These are phyloP conservation scores for Aphidoletes aphidimyza DNA, from an alignment of 2,888 invertebrate genomes.

Conservation along the genomic window DNA sequence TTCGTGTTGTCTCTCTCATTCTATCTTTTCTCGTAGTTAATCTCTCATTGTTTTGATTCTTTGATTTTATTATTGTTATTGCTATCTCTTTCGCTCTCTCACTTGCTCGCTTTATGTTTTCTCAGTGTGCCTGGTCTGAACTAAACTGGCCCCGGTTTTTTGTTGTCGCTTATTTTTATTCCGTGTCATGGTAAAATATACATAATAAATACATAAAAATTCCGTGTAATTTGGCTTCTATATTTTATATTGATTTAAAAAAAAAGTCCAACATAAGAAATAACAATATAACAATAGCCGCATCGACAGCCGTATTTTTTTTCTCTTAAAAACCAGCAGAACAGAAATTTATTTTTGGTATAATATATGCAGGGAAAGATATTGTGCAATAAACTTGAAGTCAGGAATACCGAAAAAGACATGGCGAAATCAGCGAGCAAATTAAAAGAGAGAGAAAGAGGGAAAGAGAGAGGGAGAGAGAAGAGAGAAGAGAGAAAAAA, in stretches of 20 bases:
- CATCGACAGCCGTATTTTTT: constrained; percentile 25
- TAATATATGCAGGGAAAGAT: constrained; percentile 51
- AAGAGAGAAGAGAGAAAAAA: not conserved
- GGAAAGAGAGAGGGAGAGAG: not conserved
- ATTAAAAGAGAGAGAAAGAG: constrained; percentile 23
- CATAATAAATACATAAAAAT: constrained; percentile 52
- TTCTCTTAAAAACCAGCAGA: not conserved
- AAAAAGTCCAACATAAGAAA: constrained; percentile 39
- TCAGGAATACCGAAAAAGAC: constrained; percentile 27
- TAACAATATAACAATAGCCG: constrained; percentile 51
- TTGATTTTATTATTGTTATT: too few relatives aligned
- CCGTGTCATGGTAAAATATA: constrained; percentile 37
- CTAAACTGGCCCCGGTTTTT: not conserved
- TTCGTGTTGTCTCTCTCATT: too few relatives aligned
- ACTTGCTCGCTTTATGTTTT: not conserved
- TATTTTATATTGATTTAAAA: constrained; percentile 50
- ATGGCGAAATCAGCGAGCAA: constrained; percentile 44
- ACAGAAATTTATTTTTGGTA: not conserved
- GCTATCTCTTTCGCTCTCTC: not conserved
- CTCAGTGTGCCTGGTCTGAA: not conserved
- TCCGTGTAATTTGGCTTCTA: constrained; percentile 53
- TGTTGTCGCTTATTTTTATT: not conserved
- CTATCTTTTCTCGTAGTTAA: not conserved
- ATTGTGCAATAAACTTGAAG: constrained; percentile 44
- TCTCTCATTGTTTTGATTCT: not conserved